phyloP scores from a whole-genome alignment of 2,797 vertebrate species.

The Tamandua tetradactyla region DNA sequence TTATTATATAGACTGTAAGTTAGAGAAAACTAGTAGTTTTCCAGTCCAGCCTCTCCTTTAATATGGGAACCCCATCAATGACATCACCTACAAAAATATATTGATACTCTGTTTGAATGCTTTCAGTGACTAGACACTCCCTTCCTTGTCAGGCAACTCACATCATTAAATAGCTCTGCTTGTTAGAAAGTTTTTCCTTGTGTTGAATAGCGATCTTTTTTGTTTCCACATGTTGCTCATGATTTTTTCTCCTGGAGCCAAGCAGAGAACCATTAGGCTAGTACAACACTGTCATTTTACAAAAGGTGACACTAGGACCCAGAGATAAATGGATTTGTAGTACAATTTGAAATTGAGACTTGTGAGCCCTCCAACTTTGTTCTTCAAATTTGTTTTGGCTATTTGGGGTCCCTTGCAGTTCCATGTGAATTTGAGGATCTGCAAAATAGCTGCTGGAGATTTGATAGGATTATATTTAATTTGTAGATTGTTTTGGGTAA shows the following conservation, averaged over 20 bases:
- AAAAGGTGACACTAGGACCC: not conserved
- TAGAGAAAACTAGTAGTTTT: not conserved
- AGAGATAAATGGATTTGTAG: conserved; percentile 45
- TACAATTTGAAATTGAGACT: too few species aligned
- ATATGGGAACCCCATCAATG: conserved; percentile 30
- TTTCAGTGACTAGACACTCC: conserved; percentile 33
- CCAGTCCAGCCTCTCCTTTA: not conserved
- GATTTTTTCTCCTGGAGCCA: conserved; percentile 17
- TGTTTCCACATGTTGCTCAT: conserved; percentile 26
- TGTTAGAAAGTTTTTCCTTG: conserved; percentile 8
- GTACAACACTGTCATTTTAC: conserved; percentile 19
- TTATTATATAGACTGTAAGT: conserved; percentile 7
- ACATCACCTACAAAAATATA: conserved; percentile 24
- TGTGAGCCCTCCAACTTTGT: too few species aligned
- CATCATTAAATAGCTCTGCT: conserved; percentile 35
- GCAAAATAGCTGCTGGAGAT: too few species aligned
- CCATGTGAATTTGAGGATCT: too few species aligned
- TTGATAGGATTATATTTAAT: too few species aligned
- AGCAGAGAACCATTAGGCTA: not conserved
- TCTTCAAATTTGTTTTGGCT: too few species aligned
- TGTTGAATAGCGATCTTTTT: conserved; percentile 27
- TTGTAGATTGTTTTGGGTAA: too few species aligned
- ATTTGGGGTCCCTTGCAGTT: too few species aligned
- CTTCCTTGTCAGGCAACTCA: not conserved
- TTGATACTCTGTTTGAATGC: conserved; percentile 36